Percentiles rank a stretch among this genome's conserved stretches.
Evolutionary conservation across 2,797 vertebrate genomes (phyloP).

Genomic region (Chelmon rostratus): DNA sequence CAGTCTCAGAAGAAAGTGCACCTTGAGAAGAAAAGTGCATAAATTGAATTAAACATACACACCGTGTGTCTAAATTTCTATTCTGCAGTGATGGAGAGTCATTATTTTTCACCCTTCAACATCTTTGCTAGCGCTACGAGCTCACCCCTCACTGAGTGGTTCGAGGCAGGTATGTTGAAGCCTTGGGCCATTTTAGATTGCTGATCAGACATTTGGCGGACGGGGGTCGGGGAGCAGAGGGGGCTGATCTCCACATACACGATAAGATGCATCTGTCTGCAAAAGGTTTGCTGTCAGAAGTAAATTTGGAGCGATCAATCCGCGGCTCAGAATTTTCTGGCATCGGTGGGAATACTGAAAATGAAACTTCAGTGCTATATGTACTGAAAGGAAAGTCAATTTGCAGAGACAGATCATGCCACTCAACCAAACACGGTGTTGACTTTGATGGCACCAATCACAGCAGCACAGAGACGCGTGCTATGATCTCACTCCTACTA

Average conservation of each 20-base stretch:
- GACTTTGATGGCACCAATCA: conserved; percentile 55
- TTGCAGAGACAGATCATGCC: conserved; percentile 55
- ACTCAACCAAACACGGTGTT: conserved; percentile 33
- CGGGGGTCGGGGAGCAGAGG: no score
- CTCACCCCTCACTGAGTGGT: conserved; percentile 13
- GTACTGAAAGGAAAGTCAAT: conserved; percentile 55
- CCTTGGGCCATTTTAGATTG: conserved; percentile 36
- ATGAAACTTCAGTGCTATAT: conserved; percentile 32
- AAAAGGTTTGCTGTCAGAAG: conserved; percentile 52
- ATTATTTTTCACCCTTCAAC: conserved; percentile 11
- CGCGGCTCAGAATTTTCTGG: conserved; percentile 27
- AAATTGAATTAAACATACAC: conserved; percentile 32
- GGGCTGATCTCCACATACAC: conserved; percentile 23
- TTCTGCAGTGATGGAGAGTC: background rate
- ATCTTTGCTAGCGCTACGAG: conserved; percentile 2
- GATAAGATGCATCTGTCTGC: conserved; percentile 36
- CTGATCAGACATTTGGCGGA: conserved; percentile 33
- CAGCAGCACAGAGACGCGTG: conserved; percentile 6
- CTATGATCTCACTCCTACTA: conserved; percentile 32
- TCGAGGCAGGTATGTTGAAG: conserved; percentile 16
- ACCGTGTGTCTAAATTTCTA: conserved; percentile 1
- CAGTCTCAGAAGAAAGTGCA: conserved; percentile 24
- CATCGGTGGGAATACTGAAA: conserved; percentile 35
- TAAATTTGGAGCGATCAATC: conserved; percentile 52
- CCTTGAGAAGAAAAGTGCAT: conserved; percentile 14